Evolutionary conservation across 2,888 invertebrate genomes (phyloP), one percentile per base, ranked within the genome.

Genomic region (Platypus cylindrus): DNA sequence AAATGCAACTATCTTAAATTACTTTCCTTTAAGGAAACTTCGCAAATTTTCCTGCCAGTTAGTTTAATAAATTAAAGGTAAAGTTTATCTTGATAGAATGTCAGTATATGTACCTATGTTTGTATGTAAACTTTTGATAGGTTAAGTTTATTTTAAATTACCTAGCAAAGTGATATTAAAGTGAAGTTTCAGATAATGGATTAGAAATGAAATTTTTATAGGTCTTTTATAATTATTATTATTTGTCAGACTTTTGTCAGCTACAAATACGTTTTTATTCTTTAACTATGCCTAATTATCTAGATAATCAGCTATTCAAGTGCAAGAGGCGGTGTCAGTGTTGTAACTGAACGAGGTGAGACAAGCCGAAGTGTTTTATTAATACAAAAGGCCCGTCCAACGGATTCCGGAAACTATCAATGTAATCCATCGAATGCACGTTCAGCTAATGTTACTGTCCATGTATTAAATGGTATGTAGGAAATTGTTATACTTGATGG

Each of bases 231-330:
- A 20, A 20, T 20, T 5, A 20, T 9, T 7, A 7, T 20, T 9
- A 9, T 20, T 20, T 20, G 5, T 7, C 20, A 9, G 7, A 20
- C 9, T 20, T 30, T 35, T 30, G 9, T 28, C 17, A 3, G 12
- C 14, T 27, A 3, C 3, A 3, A 27, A 3, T 9, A 27, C 12
- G 9, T 12, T 13, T 27, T 27, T 8, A 3, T 14, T n/a, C n/a
- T n/a, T n/a, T n/a, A n/a, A n/a, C n/a, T n/a, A n/a, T n/a, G n/a
- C n/a, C n/a, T n/a, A n/a, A n/a, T n/a, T n/a, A n/a, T n/a, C n/a
- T 72, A 90, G 87, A 89, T 89, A 64, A 90, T 91, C 65, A 90
- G 85, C 71, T 91, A 90, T 66, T 89, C 90, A 61, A 87, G 89
- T 39, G 79, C 80, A 34, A 71, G 90, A 48, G 90, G 90, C 30